These are phyloP conservation scores for Homarus americanus DNA, from an alignment of 1,140 invertebrate genomes.

Conservation along the genomic window DNA sequence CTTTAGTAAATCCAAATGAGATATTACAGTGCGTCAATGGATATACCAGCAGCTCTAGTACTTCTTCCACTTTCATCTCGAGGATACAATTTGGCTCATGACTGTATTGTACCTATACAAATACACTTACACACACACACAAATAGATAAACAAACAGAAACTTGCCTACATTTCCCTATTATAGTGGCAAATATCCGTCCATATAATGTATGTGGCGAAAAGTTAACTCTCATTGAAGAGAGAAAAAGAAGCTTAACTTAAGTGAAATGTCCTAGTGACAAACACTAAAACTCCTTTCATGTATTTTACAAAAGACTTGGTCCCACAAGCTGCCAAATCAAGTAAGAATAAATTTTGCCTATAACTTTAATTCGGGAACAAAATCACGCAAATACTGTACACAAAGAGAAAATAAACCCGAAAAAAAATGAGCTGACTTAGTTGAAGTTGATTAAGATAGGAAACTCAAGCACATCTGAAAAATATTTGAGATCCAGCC, in stretches of 20 bases:
- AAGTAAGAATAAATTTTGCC: neutral
- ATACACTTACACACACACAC: neutral
- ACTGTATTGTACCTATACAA: neutral
- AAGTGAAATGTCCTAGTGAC: too few relatives aligned
- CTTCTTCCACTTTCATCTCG: too few relatives aligned
- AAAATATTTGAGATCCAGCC: slow-evolving; percentile 4
- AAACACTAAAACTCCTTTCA: too few relatives aligned
- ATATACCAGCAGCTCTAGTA: too few relatives aligned
- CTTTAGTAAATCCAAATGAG: too few relatives aligned
- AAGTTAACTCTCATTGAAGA: neutral
- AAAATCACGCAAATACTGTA: neutral
- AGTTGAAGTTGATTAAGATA: neutral
- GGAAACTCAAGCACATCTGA: neutral
- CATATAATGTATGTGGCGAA: neutral
- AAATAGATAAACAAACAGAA: neutral
- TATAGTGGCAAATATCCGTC: neutral
- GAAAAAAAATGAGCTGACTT: neutral
- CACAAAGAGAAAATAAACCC: neutral
- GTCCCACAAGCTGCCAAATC: neutral
- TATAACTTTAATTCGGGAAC: neutral
- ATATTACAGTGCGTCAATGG: too few relatives aligned
- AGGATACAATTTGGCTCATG: too few relatives aligned
- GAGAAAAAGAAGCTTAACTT: too few relatives aligned
- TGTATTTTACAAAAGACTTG: neutral
- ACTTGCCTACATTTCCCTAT: neutral